Conservation (phyloP, 2,888 invertebrate genomes). For the Exephanes ischioxanthus region DNA sequence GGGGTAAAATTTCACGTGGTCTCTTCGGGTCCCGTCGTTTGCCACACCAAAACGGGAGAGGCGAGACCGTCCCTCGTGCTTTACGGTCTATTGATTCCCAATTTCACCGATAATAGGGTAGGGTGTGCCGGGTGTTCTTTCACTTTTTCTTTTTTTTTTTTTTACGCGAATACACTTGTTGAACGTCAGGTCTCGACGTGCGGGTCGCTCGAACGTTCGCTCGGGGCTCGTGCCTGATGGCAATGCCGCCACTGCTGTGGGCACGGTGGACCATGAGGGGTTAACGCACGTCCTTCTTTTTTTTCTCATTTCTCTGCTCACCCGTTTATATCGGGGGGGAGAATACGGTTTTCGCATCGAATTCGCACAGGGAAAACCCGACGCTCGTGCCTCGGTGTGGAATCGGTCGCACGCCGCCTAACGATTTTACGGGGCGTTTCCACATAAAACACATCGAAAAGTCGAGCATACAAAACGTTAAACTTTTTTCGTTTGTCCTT, state of each 20-base stretch:
- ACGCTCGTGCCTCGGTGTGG: not conserved
- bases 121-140: constrained; percentile 72
- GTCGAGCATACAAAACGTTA: constrained; percentile 19
- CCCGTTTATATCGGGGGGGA: constrained; percentile 72
- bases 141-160: constrained; percentile 70
- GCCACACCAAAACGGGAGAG: constrained; percentile 60
- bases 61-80: constrained; percentile 65
- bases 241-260: constrained; percentile 57
- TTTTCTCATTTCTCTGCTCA: constrained; percentile 67
- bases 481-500: constrained; percentile 24
- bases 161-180: constrained; percentile 84
- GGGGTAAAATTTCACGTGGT: constrained; percentile 58
- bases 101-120: constrained; percentile 82
- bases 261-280: constrained; percentile 57
- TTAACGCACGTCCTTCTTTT: constrained; percentile 61
- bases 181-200: constrained; percentile 76
- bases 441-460: constrained; percentile 57
- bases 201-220: constrained; percentile 73
- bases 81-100: constrained; percentile 84
- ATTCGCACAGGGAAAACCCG: constrained; percentile 77
- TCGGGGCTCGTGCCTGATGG: constrained; percentile 72
- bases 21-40: constrained; percentile 66
- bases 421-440: constrained; percentile 82
- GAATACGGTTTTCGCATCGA: constrained; percentile 79
- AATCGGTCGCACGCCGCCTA: constrained; percentile 71